Evolutionary conservation across 2,113 vertebrate genomes (phyloP).

Genomic region (Hemichromis elongatus): DNA sequence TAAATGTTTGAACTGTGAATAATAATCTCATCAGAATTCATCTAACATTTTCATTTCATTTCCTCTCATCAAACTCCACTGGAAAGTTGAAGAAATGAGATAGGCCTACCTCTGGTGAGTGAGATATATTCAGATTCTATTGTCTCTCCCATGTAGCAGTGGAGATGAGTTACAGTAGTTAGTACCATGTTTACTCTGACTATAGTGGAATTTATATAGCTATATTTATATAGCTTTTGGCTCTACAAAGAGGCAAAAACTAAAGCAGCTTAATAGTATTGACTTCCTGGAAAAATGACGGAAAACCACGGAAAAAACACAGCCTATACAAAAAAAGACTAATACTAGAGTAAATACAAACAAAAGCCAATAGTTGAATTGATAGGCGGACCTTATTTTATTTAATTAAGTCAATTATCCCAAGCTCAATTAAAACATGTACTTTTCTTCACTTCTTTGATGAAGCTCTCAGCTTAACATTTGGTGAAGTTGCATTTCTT

Average conservation of each 20-base stretch:
- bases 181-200: not conserved
- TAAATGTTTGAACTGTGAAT: not conserved
- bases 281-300: not conserved
- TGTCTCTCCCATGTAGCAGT: not conserved
- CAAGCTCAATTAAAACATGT: not conserved
- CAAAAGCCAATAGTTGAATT: not conserved
- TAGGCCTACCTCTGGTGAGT: conserved; percentile 66
- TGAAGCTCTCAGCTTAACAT: not conserved
- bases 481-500: not conserved
- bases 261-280: not conserved
- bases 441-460: not conserved
- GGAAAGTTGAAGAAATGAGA: conserved; percentile 69
- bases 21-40: conserved; percentile 10
- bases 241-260: not conserved
- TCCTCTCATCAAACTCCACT: conserved; percentile 45
- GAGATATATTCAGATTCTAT: not conserved
- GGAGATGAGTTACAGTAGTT: not conserved
- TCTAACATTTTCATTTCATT: conserved; percentile 64
- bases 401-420: not conserved
- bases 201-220: not conserved
- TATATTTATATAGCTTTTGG: not conserved
- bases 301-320: not conserved
- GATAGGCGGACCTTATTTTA: not conserved
- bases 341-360: not conserved
- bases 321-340: not conserved